A percentile compares a stretch with the other conserved stretches of the same genome.
phyloP scores from a whole-genome alignment of 2,888 invertebrate species.

The Drosophila algonquin region DNA sequence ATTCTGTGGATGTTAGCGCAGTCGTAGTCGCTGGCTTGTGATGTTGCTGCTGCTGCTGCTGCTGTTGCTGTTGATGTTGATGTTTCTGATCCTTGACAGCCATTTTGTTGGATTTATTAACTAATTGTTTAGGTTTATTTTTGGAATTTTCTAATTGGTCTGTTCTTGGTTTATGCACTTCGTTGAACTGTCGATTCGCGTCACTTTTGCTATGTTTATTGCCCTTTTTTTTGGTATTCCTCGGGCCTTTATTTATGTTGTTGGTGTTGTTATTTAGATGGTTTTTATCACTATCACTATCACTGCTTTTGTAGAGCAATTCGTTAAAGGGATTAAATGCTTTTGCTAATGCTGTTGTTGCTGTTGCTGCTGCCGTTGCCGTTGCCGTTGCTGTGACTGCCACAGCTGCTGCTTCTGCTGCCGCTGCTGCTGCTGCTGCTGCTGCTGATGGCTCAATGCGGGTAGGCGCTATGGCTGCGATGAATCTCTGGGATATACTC shows the following conservation, averaged over 20 bases:
- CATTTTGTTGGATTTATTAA: conserved; percentile 48
- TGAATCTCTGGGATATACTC: conserved; percentile 79
- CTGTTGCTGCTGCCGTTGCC: conserved; percentile 41
- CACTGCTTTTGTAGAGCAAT: conserved; percentile 56
- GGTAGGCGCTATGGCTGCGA: conserved; percentile 77
- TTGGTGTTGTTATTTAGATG: conserved; percentile 29
- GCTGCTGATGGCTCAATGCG: conserved; percentile 35
- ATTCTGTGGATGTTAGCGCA: conserved; percentile 45
- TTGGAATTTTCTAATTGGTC: conserved; percentile 80
- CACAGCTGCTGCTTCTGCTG: conserved; percentile 30
- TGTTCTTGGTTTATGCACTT: conserved; percentile 77
- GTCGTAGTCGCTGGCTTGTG: conserved; percentile 18
- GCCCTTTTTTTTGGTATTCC: conserved; percentile 45
- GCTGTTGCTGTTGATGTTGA: conserved; percentile 23
- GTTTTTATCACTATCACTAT: conserved; percentile 64
- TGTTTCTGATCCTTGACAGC: conserved; percentile 43
- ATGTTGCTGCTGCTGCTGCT: conserved; percentile 46
- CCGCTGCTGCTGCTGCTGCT: conserved; percentile 37
- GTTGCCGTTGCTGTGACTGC: conserved; percentile 26
- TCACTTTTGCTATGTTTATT: conserved; percentile 65
- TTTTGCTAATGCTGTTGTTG: conserved; percentile 62
- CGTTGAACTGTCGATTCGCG: conserved; percentile 69
- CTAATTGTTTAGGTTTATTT: conserved; percentile 61
- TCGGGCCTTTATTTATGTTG: conserved; percentile 24
- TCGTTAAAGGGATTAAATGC: conserved; percentile 67